These are phyloP conservation scores for Palythoa grandiflora DNA, from an alignment of 92 coral and sea anemone species.

Conservation along the genomic window DNA sequence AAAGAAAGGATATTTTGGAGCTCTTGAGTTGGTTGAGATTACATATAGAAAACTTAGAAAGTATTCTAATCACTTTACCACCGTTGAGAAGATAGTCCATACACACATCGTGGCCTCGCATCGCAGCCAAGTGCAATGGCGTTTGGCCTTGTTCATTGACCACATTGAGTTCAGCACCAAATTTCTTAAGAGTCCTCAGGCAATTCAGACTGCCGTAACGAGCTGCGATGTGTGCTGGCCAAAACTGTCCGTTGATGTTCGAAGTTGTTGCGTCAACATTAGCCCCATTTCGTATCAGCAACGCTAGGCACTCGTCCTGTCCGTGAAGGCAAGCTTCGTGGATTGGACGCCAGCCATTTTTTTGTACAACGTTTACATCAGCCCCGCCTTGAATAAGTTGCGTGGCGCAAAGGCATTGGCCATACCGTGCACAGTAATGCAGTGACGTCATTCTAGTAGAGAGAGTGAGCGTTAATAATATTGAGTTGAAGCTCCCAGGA, in stretches of 20 bases:
- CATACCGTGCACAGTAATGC: constrained; percentile 84
- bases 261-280: constrained; percentile 72
- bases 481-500: not conserved
- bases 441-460: constrained; percentile 65
- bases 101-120: constrained; percentile 85
- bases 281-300: constrained; percentile 67
- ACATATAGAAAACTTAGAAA: too few relatives aligned
- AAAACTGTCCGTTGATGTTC: constrained; percentile 63
- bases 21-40: too few relatives aligned
- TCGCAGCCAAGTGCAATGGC: constrained; percentile 84
- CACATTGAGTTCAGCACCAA: constrained; percentile 66
- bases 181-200: constrained; percentile 61
- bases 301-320: constrained; percentile 62
- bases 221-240: constrained; percentile 82
- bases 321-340: constrained; percentile 89
- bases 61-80: constrained; percentile 49
- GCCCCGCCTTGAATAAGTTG: constrained; percentile 71
- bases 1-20: too few relatives aligned
- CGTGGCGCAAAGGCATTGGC: constrained; percentile 63
- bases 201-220: constrained; percentile 77
- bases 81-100: constrained; percentile 72
- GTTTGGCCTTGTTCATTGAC: constrained; percentile 72
- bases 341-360: constrained; percentile 85
- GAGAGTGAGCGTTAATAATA: not conserved
- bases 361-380: constrained; percentile 65